phyloP scores from a whole-genome alignment of 1,140 invertebrate genomes.

The Scaptodrosophila lebanonensis region DNA sequence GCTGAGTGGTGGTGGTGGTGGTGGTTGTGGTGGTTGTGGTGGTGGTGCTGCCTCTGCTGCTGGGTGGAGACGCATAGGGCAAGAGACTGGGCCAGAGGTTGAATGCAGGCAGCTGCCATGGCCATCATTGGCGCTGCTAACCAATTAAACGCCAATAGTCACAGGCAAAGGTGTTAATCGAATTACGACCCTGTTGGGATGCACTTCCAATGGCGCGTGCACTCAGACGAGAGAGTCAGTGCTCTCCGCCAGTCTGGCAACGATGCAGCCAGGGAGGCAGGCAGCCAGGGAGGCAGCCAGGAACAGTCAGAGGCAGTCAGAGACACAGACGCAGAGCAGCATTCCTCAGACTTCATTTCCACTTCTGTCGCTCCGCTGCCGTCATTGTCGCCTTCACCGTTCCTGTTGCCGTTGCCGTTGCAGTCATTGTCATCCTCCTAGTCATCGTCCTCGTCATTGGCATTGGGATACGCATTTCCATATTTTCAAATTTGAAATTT shows the following conservation, averaged over 20 bases:
- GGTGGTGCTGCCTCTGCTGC: not conserved
- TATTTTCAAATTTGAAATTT: slow-evolving; percentile 75
- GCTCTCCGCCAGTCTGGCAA: too few species aligned
- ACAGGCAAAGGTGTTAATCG: slow-evolving; percentile 62
- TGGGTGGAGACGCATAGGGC: too few species aligned
- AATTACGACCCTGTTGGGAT: slow-evolving; percentile 47
- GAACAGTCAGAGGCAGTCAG: not conserved
- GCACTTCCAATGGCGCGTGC: slow-evolving; percentile 29
- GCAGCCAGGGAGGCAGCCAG: too few species aligned
- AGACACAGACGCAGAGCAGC: not conserved
- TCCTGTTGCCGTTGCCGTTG: slow-evolving; percentile 24
- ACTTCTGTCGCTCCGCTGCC: not conserved
- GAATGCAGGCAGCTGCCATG: not conserved
- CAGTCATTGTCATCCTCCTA: slow-evolving; percentile 11
- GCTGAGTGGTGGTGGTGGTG: not conserved
- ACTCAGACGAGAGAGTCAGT: not conserved
- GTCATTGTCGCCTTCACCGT: too few species aligned
- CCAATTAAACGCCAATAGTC: slow-evolving; percentile 67
- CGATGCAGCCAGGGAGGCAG: too few species aligned
- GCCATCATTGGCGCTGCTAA: slow-evolving; percentile 57
- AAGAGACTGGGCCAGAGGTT: not conserved
- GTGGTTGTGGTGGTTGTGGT: not conserved
- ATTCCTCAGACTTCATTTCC: not conserved
- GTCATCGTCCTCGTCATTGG: slow-evolving; percentile 29
- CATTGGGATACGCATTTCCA: slow-evolving; percentile 53